Conservation (phyloP, 2,888 invertebrate genomes). For the Acanthosepion pharaonis region DNA sequence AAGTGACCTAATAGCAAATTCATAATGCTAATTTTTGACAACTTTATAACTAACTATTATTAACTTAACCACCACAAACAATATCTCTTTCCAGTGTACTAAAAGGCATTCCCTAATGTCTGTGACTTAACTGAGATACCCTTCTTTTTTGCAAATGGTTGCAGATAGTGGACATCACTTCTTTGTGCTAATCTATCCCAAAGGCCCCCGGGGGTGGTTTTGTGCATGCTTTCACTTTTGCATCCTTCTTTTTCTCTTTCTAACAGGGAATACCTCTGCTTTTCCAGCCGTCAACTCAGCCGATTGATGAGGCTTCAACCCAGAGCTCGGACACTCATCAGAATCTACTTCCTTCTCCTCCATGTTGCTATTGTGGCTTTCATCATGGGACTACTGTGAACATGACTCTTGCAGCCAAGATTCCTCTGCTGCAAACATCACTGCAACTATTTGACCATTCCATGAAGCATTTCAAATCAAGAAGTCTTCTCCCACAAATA, state of each 20-base stretch:
- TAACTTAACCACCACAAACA: too few species aligned
- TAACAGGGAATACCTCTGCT: conserved; percentile 63
- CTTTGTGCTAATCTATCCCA: not conserved
- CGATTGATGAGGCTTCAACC: conserved; percentile 61
- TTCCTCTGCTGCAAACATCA: not conserved
- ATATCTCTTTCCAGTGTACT: too few species aligned
- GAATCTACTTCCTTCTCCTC: conserved; percentile 61
- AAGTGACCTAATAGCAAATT: too few species aligned
- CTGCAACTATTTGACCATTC: not conserved
- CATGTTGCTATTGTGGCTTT: conserved; percentile 59
- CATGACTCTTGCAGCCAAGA: not conserved
- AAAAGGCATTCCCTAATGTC: too few species aligned
- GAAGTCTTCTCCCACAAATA: too few species aligned
- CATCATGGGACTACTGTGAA: conserved; percentile 59
- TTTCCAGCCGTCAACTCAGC: conserved; percentile 61
- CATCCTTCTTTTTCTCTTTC: conserved; percentile 48
- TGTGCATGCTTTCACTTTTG: conserved; percentile 34
- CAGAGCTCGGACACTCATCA: conserved; percentile 59
- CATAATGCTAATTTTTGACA: too few species aligned
- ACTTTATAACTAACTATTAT: too few species aligned
- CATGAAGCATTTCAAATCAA: too few species aligned
- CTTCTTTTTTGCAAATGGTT: too few species aligned
- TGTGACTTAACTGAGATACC: too few species aligned
- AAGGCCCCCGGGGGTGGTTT: not conserved
- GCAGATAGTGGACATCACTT: too few species aligned